These are phyloP conservation scores for Euschistus heros DNA, from an alignment of 1,140 invertebrate genomes.

Conservation along the genomic window DNA sequence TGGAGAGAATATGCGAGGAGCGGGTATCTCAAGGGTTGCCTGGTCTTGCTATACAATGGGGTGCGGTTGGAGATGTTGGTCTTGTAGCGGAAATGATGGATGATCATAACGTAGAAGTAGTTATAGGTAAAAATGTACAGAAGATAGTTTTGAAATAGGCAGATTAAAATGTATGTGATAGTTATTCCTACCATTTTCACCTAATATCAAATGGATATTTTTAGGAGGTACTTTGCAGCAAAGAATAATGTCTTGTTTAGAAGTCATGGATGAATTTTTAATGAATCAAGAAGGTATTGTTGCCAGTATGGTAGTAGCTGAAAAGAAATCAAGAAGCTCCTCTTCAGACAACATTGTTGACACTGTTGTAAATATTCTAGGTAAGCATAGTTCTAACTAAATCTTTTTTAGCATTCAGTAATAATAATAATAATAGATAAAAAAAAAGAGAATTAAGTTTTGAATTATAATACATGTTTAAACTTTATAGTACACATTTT, in stretches of 20 bases:
- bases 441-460: background rate
- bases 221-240: constrained; percentile 72
- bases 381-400: constrained; percentile 34
- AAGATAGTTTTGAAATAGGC: too few species aligned
- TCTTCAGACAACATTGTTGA: constrained; percentile 49
- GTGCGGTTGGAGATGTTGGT: constrained; percentile 56
- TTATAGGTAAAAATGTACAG: too few species aligned
- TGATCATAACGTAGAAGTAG: constrained; percentile 55
- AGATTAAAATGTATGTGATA: too few species aligned
- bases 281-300: constrained; percentile 53
- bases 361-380: constrained; percentile 52
- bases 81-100: constrained; percentile 72
- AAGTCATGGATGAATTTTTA: constrained; percentile 55
- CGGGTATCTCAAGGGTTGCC: constrained; percentile 46
- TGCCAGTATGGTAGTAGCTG: constrained; percentile 66
- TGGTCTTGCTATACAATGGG: constrained; percentile 58
- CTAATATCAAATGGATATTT: background rate
- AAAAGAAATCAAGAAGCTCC: constrained; percentile 47
- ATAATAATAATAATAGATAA: background rate
- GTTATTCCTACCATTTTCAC: too few species aligned
- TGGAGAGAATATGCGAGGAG: constrained; percentile 59
- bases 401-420: background rate
- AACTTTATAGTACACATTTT: too few species aligned
- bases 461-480: too few species aligned
- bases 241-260: constrained; percentile 65